These are phyloP conservation scores for Pipra filicauda DNA, from an alignment of 2,113 vertebrate species.

Conservation along the genomic window DNA sequence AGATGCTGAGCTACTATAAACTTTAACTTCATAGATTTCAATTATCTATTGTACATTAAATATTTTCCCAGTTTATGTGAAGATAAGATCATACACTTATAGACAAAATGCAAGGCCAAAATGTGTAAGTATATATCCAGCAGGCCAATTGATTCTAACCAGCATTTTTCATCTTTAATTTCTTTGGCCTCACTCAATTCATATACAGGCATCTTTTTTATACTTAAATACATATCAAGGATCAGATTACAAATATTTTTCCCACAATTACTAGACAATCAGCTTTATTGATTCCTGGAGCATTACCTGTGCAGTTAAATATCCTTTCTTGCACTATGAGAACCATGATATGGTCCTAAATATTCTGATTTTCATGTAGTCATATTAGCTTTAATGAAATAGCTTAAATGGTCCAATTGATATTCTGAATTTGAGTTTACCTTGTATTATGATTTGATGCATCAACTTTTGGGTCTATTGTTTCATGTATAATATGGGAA, in stretches of 20 bases:
- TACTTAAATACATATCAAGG: neutral
- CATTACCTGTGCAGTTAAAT: neutral
- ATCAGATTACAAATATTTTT: neutral
- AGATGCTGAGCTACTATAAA: neutral
- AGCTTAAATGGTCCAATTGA: neutral
- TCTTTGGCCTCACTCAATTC: neutral
- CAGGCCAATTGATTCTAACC: neutral
- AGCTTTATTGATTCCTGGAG: neutral
- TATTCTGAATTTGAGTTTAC: neutral
- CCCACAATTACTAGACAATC: neutral
- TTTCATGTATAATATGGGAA: neutral
- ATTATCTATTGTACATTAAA: neutral
- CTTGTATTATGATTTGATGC: neutral
- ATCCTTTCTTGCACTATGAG: neutral
- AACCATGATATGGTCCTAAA: neutral
- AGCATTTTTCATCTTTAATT: neutral
- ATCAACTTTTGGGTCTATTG: neutral
- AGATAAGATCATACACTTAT: neutral
- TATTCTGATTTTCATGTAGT: neutral
- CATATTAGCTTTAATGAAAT: neutral
- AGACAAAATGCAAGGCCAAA: neutral
- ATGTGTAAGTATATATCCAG: rapidly evolving
- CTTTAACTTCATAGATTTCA: neutral
- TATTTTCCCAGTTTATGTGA: neutral
- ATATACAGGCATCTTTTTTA: neutral